A percentile compares a stretch with the other conserved stretches of the same genome.
Conservation (phyloP, 2,797 vertebrate genomes). For the Allobates femoralis region DNA sequence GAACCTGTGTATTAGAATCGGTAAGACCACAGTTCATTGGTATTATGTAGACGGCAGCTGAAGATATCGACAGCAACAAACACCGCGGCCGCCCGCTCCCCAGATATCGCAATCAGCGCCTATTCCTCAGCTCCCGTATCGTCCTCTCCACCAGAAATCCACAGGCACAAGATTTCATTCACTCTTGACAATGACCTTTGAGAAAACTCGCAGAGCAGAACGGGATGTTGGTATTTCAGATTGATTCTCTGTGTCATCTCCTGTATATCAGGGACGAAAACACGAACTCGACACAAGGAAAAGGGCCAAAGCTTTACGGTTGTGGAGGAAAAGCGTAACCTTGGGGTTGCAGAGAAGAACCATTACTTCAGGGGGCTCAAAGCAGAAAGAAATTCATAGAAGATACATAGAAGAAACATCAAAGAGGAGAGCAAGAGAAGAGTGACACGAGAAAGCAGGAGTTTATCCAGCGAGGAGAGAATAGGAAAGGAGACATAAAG, state of each 20-base stretch:
- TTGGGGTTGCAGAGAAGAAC: not conserved
- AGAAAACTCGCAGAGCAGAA: not conserved
- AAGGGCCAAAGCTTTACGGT: not conserved
- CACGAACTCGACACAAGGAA: not conserved
- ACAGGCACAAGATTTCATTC: slow-evolving; percentile 1
- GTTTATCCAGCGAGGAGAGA: too few relatives aligned
- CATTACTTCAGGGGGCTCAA: not conserved
- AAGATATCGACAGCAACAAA: not conserved
- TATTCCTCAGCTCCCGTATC: not conserved
- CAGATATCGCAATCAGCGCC: not conserved
- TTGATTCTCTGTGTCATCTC: not conserved
- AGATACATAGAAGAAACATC: not conserved
- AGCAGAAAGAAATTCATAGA: not conserved
- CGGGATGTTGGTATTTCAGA: not conserved
- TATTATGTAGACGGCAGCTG: slow-evolving; percentile 8
- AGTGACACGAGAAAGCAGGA: too few relatives aligned
- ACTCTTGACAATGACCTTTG: slow-evolving; percentile 25
- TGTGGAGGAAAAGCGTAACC: too few relatives aligned
- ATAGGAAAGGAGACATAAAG: too few relatives aligned
- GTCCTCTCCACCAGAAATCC: slow-evolving; percentile 10
- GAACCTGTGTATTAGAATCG: not conserved
- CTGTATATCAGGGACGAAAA: not conserved
- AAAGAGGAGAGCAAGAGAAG: too few relatives aligned
- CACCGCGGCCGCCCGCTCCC: not conserved
- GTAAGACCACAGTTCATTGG: not conserved